Base-by-base conservation (phyloP, 2,113 vertebrate genomes). In the Caloenas nicobarica region DNA sequence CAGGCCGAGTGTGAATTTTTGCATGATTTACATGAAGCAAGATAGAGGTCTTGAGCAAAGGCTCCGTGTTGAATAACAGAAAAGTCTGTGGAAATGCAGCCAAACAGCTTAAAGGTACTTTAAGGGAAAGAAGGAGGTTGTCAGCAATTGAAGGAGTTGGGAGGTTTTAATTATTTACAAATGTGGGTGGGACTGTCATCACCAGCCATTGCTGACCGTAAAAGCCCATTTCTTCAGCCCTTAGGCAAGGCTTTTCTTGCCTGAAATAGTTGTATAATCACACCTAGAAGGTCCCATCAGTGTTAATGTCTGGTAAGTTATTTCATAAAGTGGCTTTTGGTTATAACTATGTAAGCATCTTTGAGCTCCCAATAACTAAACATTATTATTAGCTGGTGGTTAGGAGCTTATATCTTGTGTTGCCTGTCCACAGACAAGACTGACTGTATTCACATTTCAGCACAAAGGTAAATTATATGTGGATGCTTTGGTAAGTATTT, bases 141-240 rank as follows among this genome's bases (percentile, higher is more conserved):
- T 87, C 66, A 88, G 69, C 29, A 72, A 42, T 26, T 87, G 36
- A 64, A 91, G 36, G 70, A 53, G 15, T 46, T 71, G 60, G 23
- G 57, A 79, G 54, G 24, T 84, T 96, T 95, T 90, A 90, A 69
- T 84, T 19, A 54, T 58, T 81, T 60, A 48, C 70, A 87, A 77
- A 42, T 73, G 77, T 77, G 95, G 53, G 93, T 95, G 88, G 73
- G 69, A 86, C 77, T 94, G 88, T 93, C 95, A 80, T 92, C 86
- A 54, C 86, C 86, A 86, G 58, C 54, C 61, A 44, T 28, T 1
- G 3, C 68, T 80, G 83, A 83, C 53, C 54, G 53, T 91, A 81
- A 92, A 91, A 94, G 14, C 34, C 73, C n/a, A 62, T 81, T 94
- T 66, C 57, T 85, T 36, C 73, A 89, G 66, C 88, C 69, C 57